Evolutionary conservation across 2,888 invertebrate species (phyloP), one percentile per base, ranked within the genome.

Genomic region (Quadriops clusia): DNA sequence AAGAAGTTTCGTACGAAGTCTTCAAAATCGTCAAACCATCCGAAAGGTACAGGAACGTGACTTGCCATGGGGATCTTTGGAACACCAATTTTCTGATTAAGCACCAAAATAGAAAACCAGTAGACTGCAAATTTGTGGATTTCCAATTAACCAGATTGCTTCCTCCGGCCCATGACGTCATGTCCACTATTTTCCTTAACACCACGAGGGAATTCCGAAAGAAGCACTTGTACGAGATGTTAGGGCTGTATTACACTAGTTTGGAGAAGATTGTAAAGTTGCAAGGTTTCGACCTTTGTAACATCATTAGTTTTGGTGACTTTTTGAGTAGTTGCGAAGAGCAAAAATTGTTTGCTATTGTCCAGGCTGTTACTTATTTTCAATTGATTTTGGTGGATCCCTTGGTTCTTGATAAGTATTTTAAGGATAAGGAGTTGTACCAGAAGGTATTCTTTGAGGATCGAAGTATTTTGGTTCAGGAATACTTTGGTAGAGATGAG

Each of bases 81-180:
- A 32, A 43, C 4, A 49, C 48, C 14, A 58, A 59, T 35, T 35
- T 58, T 23, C 32, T 59, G 23, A 39, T 56, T n/a, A 48, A 50
- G 32, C 47, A 49, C 26, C 14, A 38, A 16, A 41, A 43, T 11
- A 34, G 37, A 10, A 33, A 37, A 32, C 45, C 49, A 5, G 26
- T 38, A 3, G 42, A 47, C 13, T 56, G 55, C 26, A 55, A 50
- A 39, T 46, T 62, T 24, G 51, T 62, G 2, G 60, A 62, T 46
- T 62, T 56, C 38, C 61, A 61, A 45, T 48, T 48, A 17, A 49
- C 47, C 1, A 40, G 60, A 33, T 79, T 74, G 47, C 70, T 70
- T 9, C 77, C 80, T 1, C 74, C 77, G 1, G 68, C 74, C 11
- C 64, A 75, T 24, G 82, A 83, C 44, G 60, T 77, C 1, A 64